Base-by-base conservation (phyloP, 2,888 invertebrate genomes). In the Deroplatys truncata region DNA sequence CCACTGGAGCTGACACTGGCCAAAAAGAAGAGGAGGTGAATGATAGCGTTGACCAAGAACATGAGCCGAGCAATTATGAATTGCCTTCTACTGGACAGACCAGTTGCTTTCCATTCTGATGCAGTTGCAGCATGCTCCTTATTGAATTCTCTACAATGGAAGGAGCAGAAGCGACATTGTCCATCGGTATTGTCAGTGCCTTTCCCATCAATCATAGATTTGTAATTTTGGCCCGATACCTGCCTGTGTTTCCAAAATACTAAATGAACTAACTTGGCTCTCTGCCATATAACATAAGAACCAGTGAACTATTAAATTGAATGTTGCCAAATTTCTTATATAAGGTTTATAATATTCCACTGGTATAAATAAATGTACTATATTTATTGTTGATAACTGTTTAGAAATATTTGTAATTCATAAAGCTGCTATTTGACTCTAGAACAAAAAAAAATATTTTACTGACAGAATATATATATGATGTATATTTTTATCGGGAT, bases 131-230 rank as follows among this genome's bases (percentile, higher is more conserved):
- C 35, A 28, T 86, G 86, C 10, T 72, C 56, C 56, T 72, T 72
- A 7, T 25, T 72, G 25, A 72, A 72, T 72, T 25, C 56, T 72
- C 56, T 20, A 72, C 56, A 72, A 20, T 72, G 56, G 56, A 72
- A 72, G 56, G 56, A 72, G 56, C 56, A 72, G 15, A 49, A 43
- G 43, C 25, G 13, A 82, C 28, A 82, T 86, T 72, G 56, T 86
- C 82, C 86, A 86, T 82, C 82, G 35, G 83, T 89, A 29, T 88
- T 87, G 86, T 89, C 86, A 90, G 90, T 90, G 90, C 90, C 90
- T 90, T 90, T 84, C 89, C 90, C 56, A 84, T 82, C 56, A 72
- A 72, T 72, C 29, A 88, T 56, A 35, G 56, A 28, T 88, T 72
- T 88, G 82, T 72, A 35, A 85, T 88, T 85, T 49, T 31, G 28